Evolutionary conservation across 2,113 vertebrate species (phyloP).

Genomic region (Condylura cristata): DNA sequence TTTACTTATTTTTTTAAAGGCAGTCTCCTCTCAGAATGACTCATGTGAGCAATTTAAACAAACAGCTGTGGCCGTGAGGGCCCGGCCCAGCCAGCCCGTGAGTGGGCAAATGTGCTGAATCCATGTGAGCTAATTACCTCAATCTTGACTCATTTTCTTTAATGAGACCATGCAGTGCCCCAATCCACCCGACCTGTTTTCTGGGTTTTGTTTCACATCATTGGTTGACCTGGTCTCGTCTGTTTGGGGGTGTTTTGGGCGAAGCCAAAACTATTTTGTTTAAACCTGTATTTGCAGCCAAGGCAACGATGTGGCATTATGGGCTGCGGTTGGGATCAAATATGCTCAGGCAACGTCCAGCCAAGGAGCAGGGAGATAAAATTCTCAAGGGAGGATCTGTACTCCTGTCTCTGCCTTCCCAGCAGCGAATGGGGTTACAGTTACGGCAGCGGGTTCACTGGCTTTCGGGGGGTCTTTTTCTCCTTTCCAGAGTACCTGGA

Average conservation of each 20-base stretch:
- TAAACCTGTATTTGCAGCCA: neutral
- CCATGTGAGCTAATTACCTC: slow-evolving; percentile 76
- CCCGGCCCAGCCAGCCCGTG: neutral
- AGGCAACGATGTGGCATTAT: neutral
- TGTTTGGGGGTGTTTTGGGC: neutral
- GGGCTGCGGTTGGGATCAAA: neutral
- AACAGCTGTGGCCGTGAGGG: slow-evolving; percentile 50
- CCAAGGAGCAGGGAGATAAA: neutral
- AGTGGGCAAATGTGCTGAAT: slow-evolving; percentile 47
- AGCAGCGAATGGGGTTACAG: slow-evolving; percentile 69
- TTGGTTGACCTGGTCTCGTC: neutral
- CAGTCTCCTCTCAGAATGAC: slow-evolving; percentile 58
- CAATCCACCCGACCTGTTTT: slow-evolving; percentile 50
- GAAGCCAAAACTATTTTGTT: slow-evolving; percentile 7
- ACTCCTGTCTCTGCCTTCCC: slow-evolving; percentile 59
- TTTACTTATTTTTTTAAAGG: slow-evolving; percentile 56
- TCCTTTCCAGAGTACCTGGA: slow-evolving; percentile 73
- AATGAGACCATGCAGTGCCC: slow-evolving; percentile 57
- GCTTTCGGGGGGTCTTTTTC: slow-evolving; percentile 52
- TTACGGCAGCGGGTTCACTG: neutral
- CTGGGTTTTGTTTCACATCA: slow-evolving; percentile 20
- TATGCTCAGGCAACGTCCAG: neutral
- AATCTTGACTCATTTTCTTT: slow-evolving; percentile 78
- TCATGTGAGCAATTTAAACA: slow-evolving; percentile 60
- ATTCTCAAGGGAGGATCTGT: neutral